Evolutionary conservation across 64 coral and sea anemone genomes (phyloP).

Genomic region (Cladopsammia gracilis): DNA sequence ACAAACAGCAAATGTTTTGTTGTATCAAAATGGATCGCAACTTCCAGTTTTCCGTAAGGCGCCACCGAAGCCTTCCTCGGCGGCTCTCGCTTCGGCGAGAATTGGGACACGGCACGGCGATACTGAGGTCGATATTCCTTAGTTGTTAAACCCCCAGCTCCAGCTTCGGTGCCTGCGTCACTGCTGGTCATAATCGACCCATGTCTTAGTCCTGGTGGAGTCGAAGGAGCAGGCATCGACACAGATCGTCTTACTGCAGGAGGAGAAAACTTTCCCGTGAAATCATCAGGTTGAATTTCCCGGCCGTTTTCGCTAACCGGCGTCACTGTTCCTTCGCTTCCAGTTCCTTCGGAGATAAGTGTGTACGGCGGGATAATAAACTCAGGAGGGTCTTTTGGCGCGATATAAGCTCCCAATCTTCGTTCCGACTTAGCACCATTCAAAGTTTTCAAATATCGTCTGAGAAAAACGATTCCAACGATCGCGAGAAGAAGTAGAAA

Average conservation of each 20-base stretch:
- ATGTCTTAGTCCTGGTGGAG: conserved; percentile 1
- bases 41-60: conserved; percentile 87
- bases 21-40: conserved; percentile 73
- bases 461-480: conserved; percentile 4
- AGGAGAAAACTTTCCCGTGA: not conserved
- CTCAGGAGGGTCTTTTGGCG: conserved; percentile 68
- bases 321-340: conserved; percentile 50
- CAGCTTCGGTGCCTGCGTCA: not conserved
- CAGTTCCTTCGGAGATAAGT: conserved; percentile 4
- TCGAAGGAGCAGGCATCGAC: conserved; percentile 27
- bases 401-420: conserved; percentile 45
- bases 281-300: not conserved
- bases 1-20: conserved; percentile 83
- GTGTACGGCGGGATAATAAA: conserved; percentile 89
- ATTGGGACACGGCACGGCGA: conserved; percentile 34
- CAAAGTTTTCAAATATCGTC: conserved; percentile 21
- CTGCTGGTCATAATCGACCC: not conserved
- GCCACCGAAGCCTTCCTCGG: conserved; percentile 65
- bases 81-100: conserved; percentile 21
- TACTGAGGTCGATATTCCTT: conserved; percentile 50
- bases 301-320: conserved; percentile 20
- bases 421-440: not conserved
- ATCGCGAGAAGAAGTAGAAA: conserved; percentile 39
- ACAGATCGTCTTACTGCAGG: conserved; percentile 17
- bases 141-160: not conserved